A percentile compares a stretch with the other conserved stretches of the same genome.
Evolutionary conservation across 2,797 vertebrate species (phyloP).

Genomic region (Todus mexicanus): DNA sequence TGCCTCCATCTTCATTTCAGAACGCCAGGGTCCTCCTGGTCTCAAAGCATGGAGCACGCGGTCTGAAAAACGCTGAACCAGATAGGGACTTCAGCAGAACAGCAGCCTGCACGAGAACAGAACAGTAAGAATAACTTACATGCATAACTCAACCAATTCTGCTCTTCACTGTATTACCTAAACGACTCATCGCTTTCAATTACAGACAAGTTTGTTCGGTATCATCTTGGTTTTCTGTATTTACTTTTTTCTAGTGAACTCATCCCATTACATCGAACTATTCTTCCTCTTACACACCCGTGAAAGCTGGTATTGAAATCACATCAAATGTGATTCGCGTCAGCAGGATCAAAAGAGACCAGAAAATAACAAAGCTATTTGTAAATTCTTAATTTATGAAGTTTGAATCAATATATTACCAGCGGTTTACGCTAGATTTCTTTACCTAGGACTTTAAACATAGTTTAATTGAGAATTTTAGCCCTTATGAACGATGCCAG

Average conservation of each 20-base stretch:
- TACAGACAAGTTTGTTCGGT: not conserved
- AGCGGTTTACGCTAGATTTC: not conserved
- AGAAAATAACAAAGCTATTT: not conserved
- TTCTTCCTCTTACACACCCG: not conserved
- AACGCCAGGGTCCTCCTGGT: conserved; percentile 53
- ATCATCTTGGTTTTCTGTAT: not conserved
- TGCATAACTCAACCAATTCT: not conserved
- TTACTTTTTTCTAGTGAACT: not conserved
- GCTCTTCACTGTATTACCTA: not conserved
- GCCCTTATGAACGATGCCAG: not conserved
- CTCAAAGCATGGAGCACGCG: conserved; percentile 78
- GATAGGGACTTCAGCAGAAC: conserved; percentile 40
- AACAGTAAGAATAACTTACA: conserved; percentile 5
- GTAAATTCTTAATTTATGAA: not conserved
- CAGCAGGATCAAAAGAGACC: not conserved
- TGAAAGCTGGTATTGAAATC: not conserved
- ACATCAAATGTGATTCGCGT: fast-evolving
- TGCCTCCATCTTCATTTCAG: conserved; percentile 96
- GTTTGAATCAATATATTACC: not conserved
- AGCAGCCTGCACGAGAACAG: conserved; percentile 74
- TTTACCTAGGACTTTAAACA: not conserved
- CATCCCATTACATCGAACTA: not conserved
- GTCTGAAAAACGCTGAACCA: conserved; percentile 9
- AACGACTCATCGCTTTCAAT: not conserved
- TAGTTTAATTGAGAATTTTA: not conserved